phyloP scores from a whole-genome alignment of 35 echinoderm and acorn worm species.

The Acanthaster planci region DNA sequence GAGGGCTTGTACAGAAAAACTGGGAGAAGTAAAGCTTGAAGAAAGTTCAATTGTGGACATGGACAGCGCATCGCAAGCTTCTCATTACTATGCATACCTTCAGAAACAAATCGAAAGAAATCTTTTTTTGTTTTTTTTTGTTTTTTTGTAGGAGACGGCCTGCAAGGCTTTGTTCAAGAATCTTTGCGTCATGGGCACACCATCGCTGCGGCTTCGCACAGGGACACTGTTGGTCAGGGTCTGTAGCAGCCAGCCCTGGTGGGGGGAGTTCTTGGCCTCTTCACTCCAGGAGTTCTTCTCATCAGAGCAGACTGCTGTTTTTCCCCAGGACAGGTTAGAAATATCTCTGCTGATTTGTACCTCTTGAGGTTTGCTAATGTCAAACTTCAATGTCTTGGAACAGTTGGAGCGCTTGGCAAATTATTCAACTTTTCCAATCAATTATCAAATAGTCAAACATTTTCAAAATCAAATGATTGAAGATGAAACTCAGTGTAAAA shows the following conservation, averaged over 20 bases:
- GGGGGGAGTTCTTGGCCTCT: constrained; percentile 98
- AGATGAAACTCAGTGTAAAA: background rate
- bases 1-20: no score
- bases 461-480: background rate
- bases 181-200: constrained; percentile 85
- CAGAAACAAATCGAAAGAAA: no score
- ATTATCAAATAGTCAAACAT: background rate
- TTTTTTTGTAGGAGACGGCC: constrained; percentile 25
- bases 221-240: constrained; percentile 79
- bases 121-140: no score
- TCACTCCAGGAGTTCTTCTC: constrained; percentile 87
- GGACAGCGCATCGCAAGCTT: no score
- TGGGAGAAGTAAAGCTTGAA: no score
- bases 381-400: background rate
- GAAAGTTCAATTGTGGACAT: no score
- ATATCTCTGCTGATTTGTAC: background rate
- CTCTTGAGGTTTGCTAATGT: background rate
- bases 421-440: background rate
- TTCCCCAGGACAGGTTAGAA: constrained; percentile 81
- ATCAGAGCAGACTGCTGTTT: constrained; percentile 65
- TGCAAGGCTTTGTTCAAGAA: constrained; percentile 93
- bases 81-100: no score
- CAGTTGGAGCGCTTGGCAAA: background rate
- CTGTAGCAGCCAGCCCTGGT: constrained; percentile 81
- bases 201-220: constrained; percentile 57